Base-by-base conservation (phyloP, 30 jellyfish, hydroid and myxozoan genomes). In the Pelagia noctiluca region DNA sequence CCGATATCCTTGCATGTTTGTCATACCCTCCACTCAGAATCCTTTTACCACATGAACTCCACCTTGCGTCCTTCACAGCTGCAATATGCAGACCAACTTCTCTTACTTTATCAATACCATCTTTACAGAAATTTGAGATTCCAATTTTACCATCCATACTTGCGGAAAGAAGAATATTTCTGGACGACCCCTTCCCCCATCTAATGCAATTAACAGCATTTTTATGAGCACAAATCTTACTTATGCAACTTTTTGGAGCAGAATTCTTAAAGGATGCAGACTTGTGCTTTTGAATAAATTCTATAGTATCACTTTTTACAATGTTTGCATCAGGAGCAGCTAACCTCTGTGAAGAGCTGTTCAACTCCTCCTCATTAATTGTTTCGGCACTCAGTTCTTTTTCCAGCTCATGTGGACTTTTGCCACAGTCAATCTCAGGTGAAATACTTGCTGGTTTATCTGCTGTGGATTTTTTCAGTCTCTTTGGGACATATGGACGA, bases 1-100 rank as follows among this genome's bases (percentile, higher is more conserved):
- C 97, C 10, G 87, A 28, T 5, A 93, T 35, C 75, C 79, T 83
- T 0, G 97, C 90, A 69, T 80, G 63, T 73, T 78, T 77, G 69
- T 88, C 97, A 71, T 83, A 88, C 30, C 97, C 96, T 12, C 97
- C 97, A 47, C 96, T 87, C 71, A 86, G 50, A 1, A 93, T 32
- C 25, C 30, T 16, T 34, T 4, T 29, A 35, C 90, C 85, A 50
- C 71, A 87, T 13, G 21, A 78, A 35, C 72, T 87, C 98, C 98
- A 93, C 66, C 71, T 75, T 47, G 81, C 97, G 75, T 93, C 97
- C 64, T 87, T 93, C 7, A 93, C 92, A 0, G 93, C 98, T 52
- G 86, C 94, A 35, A 50, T 35, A 54, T 93, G 98, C 13, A 38
- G 52, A 18, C 30, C 42, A n/a, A 84, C 28, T 19, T 50, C 21